Conservation (phyloP, 2,888 invertebrate species). For the Aproaerema taeniolella region DNA sequence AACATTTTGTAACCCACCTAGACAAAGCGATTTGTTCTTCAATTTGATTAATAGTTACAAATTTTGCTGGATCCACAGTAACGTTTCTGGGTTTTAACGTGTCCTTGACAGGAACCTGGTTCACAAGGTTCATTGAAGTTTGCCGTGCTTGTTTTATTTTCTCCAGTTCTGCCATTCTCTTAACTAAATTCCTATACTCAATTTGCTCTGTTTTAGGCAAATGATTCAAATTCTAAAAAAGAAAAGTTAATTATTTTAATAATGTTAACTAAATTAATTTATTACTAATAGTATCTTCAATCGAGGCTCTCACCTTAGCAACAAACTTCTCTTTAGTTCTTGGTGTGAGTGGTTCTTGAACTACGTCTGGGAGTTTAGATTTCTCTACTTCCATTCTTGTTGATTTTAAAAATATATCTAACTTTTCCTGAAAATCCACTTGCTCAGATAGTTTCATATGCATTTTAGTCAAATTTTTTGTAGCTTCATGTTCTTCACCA, state of each 20-base stretch:
- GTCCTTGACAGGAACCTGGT: slow-evolving; percentile 37
- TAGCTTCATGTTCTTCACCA: slow-evolving; percentile 71
- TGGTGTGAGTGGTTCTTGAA: slow-evolving; percentile 43
- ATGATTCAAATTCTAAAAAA: slow-evolving; percentile 60
- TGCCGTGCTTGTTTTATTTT: slow-evolving; percentile 65
- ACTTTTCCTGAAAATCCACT: slow-evolving; percentile 61
- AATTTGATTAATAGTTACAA: slow-evolving; percentile 30
- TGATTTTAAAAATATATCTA: slow-evolving; percentile 63
- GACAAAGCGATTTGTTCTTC: slow-evolving; percentile 60
- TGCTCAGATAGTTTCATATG: slow-evolving; percentile 63
- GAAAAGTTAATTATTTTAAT: slow-evolving; percentile 9
- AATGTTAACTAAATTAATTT: slow-evolving; percentile 6
- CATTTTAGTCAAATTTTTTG: slow-evolving; percentile 71
- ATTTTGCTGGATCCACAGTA: slow-evolving; percentile 28
- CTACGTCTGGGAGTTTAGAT: slow-evolving; percentile 42
- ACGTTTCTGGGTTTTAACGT: slow-evolving; percentile 55
- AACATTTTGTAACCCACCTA: slow-evolving; percentile 38
- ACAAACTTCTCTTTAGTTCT: slow-evolving; percentile 54
- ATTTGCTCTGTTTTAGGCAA: slow-evolving; percentile 69
- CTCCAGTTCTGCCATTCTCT: slow-evolving; percentile 69
- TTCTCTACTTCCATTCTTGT: slow-evolving; percentile 63
- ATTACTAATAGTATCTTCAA: neutral
- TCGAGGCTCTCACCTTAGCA: slow-evolving; percentile 52
- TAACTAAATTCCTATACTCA: slow-evolving; percentile 66
- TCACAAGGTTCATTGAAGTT: slow-evolving; percentile 33